phyloP scores from a whole-genome alignment of 2,113 vertebrate species.

The Globicephala melas region DNA sequence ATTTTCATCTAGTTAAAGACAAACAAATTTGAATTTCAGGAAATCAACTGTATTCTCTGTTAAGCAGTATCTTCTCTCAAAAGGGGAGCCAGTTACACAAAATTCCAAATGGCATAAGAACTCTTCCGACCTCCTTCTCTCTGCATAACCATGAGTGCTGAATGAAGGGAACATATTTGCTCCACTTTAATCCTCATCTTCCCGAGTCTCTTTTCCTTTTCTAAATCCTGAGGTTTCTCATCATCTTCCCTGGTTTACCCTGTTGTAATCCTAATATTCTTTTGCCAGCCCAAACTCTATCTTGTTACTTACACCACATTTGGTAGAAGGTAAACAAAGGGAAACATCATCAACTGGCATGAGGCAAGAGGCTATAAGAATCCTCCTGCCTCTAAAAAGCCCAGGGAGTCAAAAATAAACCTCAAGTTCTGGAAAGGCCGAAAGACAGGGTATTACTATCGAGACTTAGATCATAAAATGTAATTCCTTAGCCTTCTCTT shows the following conservation, averaged over 20 bases:
- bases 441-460: background rate
- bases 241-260: background rate
- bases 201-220: background rate
- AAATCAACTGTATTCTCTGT: background rate
- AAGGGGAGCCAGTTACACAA: background rate
- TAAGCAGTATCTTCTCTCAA: background rate
- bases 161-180: background rate
- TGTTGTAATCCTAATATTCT: background rate
- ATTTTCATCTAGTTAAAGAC: background rate
- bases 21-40: background rate
- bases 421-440: background rate
- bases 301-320: background rate
- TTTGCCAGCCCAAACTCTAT: background rate
- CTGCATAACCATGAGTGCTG: background rate
- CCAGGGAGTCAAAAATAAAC: background rate
- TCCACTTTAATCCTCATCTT: background rate
- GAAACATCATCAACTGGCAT: background rate
- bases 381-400: background rate
- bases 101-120: background rate
- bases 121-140: background rate
- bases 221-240: slow-evolving; percentile 10
- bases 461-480: background rate
- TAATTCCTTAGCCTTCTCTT: background rate
- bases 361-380: background rate
- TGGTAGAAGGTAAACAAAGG: background rate